These are phyloP conservation scores for Pachyrhynchus sulphureomaculatus DNA, from an alignment of 1,140 invertebrate species.

Conservation along the genomic window DNA sequence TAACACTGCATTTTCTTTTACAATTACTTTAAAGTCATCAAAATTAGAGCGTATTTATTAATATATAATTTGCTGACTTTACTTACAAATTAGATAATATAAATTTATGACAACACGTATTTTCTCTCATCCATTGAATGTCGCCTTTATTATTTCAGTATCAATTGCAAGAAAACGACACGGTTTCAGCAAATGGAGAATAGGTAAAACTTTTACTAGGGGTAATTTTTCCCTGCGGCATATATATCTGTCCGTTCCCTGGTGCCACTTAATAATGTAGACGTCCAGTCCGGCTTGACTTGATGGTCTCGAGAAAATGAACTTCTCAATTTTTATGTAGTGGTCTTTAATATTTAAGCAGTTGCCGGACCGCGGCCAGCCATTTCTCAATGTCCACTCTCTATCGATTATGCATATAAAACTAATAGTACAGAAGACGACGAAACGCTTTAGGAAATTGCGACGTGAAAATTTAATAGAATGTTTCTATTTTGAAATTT, in stretches of 20 bases:
- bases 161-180: constrained; percentile 36
- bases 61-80: too few species aligned
- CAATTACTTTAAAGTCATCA: too few species aligned
- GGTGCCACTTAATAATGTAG: constrained; percentile 39
- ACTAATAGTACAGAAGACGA: constrained; percentile 9
- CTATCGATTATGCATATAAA: constrained; percentile 24
- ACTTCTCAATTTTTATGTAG: constrained; percentile 44
- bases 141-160: constrained; percentile 41
- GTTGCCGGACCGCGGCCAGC: constrained; percentile 6
- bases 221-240: constrained; percentile 42
- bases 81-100: constrained; percentile 10
- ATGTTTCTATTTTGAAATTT: too few species aligned
- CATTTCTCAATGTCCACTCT: constrained; percentile 31
- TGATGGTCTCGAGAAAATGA: constrained; percentile 41
- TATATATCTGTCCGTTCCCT: constrained; percentile 32
- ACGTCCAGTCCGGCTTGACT: constrained; percentile 38
- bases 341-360: constrained; percentile 38
- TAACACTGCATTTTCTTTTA: too few species aligned
- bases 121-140: constrained; percentile 23
- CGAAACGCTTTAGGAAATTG: constrained; percentile 9
- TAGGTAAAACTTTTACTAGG: constrained; percentile 39
- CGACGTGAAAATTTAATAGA: constrained; percentile 1
- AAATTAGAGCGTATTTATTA: too few species aligned
- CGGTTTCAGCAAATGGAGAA: constrained; percentile 33
- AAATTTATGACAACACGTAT: constrained; percentile 12